Percentiles rank a stretch among this genome's conserved stretches.
Conservation (phyloP, 2,888 invertebrate genomes). For the Diarsia mendica region DNA sequence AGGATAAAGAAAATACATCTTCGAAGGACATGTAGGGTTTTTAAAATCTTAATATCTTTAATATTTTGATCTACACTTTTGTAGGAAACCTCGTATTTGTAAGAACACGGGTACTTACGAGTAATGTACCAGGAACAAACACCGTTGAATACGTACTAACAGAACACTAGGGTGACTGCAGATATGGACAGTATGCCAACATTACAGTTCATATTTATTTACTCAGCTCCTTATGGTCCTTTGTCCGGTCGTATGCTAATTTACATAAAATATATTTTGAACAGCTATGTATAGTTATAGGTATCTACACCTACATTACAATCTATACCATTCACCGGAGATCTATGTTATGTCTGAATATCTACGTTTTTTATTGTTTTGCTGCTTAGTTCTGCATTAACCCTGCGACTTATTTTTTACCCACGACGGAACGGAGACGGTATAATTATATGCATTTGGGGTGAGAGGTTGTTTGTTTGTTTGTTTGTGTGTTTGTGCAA, state of each 20-base stretch:
- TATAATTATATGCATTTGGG: no score
- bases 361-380: neutral
- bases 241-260: slow-evolving; percentile 32
- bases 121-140: slow-evolving; percentile 68
- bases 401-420: neutral
- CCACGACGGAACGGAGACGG: no score
- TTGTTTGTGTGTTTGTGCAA: no score
- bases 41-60: neutral
- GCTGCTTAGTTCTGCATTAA: neutral
- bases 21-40: neutral
- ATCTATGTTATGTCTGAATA: neutral
- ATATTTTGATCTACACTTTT: neutral
- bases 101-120: slow-evolving; percentile 22
- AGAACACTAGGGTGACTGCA: slow-evolving; percentile 17
- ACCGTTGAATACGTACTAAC: slow-evolving; percentile 40
- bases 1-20: neutral
- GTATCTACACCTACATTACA: neutral
- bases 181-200: slow-evolving; percentile 38
- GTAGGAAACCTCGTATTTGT: slow-evolving; percentile 34
- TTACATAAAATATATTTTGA: slow-evolving; percentile 1
- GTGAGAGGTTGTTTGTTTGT: no score
- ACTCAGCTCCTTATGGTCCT: slow-evolving; percentile 17
- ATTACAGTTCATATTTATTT: slow-evolving; percentile 32
- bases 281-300: neutral
- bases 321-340: neutral